A percentile compares a stretch with the other conserved stretches of the same genome.
These are phyloP conservation scores for Rhinogobius similis DNA, from an alignment of 2,113 vertebrate genomes.

Conservation along the genomic window DNA sequence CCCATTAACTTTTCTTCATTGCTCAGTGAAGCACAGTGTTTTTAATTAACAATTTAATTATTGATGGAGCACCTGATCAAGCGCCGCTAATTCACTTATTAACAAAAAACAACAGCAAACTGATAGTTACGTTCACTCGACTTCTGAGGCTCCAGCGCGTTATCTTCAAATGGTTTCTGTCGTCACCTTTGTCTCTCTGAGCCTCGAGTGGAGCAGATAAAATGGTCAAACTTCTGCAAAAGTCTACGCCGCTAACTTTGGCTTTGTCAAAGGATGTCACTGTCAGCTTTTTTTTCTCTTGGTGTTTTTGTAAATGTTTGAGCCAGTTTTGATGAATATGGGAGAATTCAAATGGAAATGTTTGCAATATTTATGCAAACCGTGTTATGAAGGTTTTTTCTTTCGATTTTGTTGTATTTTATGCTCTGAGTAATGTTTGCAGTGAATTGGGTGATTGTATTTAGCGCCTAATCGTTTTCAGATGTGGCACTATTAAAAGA, in stretches of 20 bases:
- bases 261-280: background rate
- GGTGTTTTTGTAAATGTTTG: too few species aligned
- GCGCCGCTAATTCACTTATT: conserved; percentile 48
- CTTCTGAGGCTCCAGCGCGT: background rate
- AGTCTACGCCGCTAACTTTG: background rate
- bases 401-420: too few species aligned
- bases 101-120: conserved; percentile 49
- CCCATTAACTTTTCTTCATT: conserved; percentile 53
- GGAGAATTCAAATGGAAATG: too few species aligned
- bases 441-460: too few species aligned
- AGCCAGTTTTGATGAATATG: too few species aligned
- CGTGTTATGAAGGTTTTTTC: too few species aligned
- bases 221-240: background rate
- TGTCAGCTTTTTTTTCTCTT: background rate
- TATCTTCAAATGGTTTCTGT: background rate
- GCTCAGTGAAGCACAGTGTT: conserved; percentile 64
- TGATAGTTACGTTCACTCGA: conserved; percentile 27
- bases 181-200: background rate
- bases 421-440: too few species aligned
- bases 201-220: background rate
- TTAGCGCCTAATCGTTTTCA: too few species aligned
- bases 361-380: too few species aligned
- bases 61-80: conserved; percentile 56
- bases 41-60: conserved; percentile 66
- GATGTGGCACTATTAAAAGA: too few species aligned